Evolutionary conservation across 1,140 invertebrate species (phyloP), one percentile per base, ranked within the genome.

Genomic region (Homarus americanus): DNA sequence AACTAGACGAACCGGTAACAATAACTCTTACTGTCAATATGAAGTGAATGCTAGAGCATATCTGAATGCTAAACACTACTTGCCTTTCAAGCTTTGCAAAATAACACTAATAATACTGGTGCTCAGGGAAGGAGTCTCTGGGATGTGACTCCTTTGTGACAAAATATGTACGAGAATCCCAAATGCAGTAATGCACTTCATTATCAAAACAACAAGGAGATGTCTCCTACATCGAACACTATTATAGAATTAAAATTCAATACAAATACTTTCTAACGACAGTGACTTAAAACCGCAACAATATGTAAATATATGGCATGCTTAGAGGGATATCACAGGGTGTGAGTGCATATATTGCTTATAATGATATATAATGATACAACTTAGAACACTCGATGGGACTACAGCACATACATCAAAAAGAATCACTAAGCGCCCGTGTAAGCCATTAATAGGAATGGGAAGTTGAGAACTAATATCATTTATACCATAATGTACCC

Each of bases 91-190:
- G 86, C 86, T 40, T 44, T 28, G 76, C 58, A 82, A 88, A 58
- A 88, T 88, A 88, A 88, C 78, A 49, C 86, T 88, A 88, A 88
- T 88, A 88, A 88, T 88, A 88, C 86, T 88, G 86, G 86, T 88
- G 86, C 86, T 88, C 36, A 80, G 63, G 78, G 76, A 53, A 41
- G 69, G 44, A 63, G 86, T 73, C 38, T 66, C 66, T 41, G 41
- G 53, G 78, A 28, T 63, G 49, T 20, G 79, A 82, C 79, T 82
- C 79, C 79, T n/a, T n/a, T 34, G 79, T 82, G 79, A 82, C 36
- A 76, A 15, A 34, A 58, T 82, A 82, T 36, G 20, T 36, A 63
- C 49, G 49, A 80, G 12, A 82, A 82, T 63, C 49, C 49, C 63
- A 24, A 69, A 69, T 84, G 82, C 36, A 72, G 24, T 41, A 84